phyloP scores from a whole-genome alignment of 2,888 invertebrate genomes.

The Lasioglossum vierecki region DNA sequence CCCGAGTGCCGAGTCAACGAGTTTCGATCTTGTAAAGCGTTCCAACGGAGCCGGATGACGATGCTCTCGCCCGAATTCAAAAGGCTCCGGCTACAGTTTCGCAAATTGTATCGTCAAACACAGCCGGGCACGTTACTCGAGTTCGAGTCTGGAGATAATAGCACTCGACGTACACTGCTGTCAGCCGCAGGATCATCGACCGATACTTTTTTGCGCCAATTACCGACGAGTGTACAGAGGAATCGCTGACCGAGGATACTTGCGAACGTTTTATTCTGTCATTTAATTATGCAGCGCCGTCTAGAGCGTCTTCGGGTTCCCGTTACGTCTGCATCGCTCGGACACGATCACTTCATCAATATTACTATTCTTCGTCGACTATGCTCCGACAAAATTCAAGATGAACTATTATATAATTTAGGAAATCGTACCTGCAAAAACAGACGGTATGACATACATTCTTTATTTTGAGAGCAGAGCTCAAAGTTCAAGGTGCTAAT shows the following conservation, averaged over 20 bases:
- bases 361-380: neutral
- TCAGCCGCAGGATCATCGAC: conserved; percentile 14
- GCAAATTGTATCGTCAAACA: conserved; percentile 19
- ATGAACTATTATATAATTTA: too few species aligned
- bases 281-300: neutral
- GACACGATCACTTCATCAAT: neutral
- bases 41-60: neutral
- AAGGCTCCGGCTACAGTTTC: conserved; percentile 12
- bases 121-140: conserved; percentile 4
- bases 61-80: neutral
- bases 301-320: neutral
- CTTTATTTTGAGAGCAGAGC: too few species aligned
- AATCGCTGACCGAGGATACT: conserved; percentile 1
- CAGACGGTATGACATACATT: too few species aligned
- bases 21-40: conserved; percentile 3
- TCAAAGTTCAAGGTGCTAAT: too few species aligned
- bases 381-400: neutral
- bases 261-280: neutral
- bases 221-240: neutral
- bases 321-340: neutral
- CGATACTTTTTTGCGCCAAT: neutral
- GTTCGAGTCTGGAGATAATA: conserved; percentile 13
- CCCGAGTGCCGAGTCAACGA: conserved; percentile 15
- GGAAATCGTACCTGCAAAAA: too few species aligned
- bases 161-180: conserved; percentile 1